Base-by-base conservation (phyloP, 2,797 vertebrate species). In the Margarornis squamiger region DNA sequence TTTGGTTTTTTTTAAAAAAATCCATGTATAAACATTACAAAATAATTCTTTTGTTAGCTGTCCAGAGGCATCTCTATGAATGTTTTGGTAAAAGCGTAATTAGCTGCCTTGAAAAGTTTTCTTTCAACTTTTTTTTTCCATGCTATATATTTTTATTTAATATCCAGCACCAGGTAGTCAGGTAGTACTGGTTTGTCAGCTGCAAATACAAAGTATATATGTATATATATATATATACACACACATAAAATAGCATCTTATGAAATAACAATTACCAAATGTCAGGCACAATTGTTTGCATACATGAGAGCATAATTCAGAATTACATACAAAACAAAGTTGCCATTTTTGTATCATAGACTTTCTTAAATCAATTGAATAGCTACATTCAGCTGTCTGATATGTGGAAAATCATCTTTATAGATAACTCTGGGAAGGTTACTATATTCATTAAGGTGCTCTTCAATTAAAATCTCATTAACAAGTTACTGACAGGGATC, bases 61-160 rank as follows among this genome's bases (percentile, higher is more conserved):
- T 97, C 95, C 91, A 96, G 96, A 97, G 95, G 96, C 86, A 97
- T 95, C 87, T 96, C 85, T 95, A 95, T 95, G 96, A 97, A 95
- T 96, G 89, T 97, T 98, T 98, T 98, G 97, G 97, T 97, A 97
- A 97, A 97, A 98, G 96, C 97, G 94, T 97, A 97, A 97, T 98
- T 98, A 98, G 98, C 98, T 98, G 97, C 98, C 98, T 96, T 98
- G 93, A 97, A 97, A 97, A 96, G 93, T 97, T 97, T 96, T 96
- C 77, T 95, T 97, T 96, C 21, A 6, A 45, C 70, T 87, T 62
- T 55, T 49, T 67, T 92, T 90, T 83, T 49, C 97, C 89, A 96
- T 95, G 95, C 90, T 92, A 91, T 97, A 88, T 96, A 77, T 95
- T 96, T 97, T 96, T 95, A 70, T 93, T 96, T 95, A 92, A 79